Conservation (phyloP, 2,797 vertebrate genomes). For the Eptatretus atami region DNA sequence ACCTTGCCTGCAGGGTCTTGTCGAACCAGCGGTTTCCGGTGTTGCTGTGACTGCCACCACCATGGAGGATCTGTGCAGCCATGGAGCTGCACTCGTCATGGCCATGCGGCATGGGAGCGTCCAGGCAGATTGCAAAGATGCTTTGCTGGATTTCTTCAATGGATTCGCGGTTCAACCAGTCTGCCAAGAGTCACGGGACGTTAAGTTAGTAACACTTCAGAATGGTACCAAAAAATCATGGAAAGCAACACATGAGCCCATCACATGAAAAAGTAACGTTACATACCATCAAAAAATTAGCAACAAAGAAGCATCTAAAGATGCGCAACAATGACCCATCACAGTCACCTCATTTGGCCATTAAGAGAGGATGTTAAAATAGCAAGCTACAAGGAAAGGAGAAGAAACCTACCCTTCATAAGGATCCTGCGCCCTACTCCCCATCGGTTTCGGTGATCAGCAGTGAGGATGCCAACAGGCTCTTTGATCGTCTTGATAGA, state of each 20-base stretch:
- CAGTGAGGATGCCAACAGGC: constrained; percentile 38
- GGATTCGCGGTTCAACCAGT: constrained; percentile 37
- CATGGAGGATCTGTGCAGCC: constrained; percentile 34
- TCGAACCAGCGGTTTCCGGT: constrained; percentile 52
- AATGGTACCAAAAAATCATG: too few species aligned
- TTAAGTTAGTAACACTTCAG: not conserved
- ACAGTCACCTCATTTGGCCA: too few species aligned
- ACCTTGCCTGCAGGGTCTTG: constrained; percentile 31
- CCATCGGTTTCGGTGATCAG: constrained; percentile 39
- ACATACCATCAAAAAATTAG: too few species aligned
- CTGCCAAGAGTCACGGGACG: constrained; percentile 12
- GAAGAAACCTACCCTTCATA: constrained; percentile 10
- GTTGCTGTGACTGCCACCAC: constrained; percentile 37
- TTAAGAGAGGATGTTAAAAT: too few species aligned
- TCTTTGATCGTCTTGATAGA: constrained; percentile 47
- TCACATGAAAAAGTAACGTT: too few species aligned
- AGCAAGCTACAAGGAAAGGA: too few species aligned
- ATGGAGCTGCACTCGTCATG: constrained; percentile 25
- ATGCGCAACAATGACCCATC: too few species aligned
- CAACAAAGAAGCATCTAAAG: too few species aligned
- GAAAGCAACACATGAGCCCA: too few species aligned
- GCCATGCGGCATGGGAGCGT: constrained; percentile 34
- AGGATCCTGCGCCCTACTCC: constrained; percentile 27
- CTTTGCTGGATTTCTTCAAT: constrained; percentile 28
- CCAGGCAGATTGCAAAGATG: constrained; percentile 30